These are phyloP conservation scores for Zaprionus bogoriensis DNA, from an alignment of 2,888 invertebrate genomes.

Conservation along the genomic window DNA sequence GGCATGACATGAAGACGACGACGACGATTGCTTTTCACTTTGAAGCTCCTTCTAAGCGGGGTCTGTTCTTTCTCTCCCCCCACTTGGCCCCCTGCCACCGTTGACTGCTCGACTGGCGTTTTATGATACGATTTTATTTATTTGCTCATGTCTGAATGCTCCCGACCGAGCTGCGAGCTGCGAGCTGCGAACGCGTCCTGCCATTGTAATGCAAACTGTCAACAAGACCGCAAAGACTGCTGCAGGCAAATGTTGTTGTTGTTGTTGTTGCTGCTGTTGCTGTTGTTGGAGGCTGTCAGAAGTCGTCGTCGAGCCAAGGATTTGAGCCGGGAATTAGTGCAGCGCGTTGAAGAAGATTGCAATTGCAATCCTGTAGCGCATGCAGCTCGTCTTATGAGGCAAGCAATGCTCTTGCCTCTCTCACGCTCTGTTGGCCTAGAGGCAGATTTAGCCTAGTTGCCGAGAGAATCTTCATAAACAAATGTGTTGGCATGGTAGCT, in stretches of 20 bases:
- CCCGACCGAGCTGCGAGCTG: constrained; percentile 5
- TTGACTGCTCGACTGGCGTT: constrained; percentile 52
- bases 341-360: constrained; percentile 29
- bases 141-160: constrained; percentile 56
- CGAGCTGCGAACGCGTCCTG: constrained; percentile 42
- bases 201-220: constrained; percentile 76
- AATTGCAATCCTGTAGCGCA: constrained; percentile 28
- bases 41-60: constrained; percentile 34
- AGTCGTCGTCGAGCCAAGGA: constrained; percentile 40
- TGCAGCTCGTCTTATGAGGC: background rate
- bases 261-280: constrained; percentile 4
- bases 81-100: background rate
- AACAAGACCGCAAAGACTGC: constrained; percentile 69
- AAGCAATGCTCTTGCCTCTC: background rate
- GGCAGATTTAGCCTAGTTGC: background rate
- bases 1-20: constrained; percentile 58
- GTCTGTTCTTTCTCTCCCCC: constrained; percentile 3
- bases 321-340: constrained; percentile 43
- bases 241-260: constrained; percentile 46
- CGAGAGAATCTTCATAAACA: background rate
- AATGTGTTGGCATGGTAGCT: background rate
- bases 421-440: too few relatives aligned
- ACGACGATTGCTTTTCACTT: constrained; percentile 70
- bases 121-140: constrained; percentile 77
- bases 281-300: constrained; percentile 38